Evolutionary conservation across 2,113 vertebrate genomes (phyloP).

Genomic region (Pitta sordida): DNA sequence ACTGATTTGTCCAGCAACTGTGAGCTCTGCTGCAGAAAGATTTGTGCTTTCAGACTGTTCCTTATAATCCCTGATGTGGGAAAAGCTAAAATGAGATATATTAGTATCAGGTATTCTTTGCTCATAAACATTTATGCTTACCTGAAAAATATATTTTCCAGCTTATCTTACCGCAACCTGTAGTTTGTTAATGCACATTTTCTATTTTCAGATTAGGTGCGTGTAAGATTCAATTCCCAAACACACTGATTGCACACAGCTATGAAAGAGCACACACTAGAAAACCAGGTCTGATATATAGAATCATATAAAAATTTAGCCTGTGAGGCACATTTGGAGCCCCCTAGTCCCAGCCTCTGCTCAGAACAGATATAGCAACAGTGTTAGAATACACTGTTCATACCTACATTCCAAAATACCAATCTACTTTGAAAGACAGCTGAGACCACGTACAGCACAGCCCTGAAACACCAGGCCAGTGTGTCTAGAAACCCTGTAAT

Average conservation of each 20-base stretch:
- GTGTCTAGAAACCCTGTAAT: not conserved
- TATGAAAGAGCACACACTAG: not conserved
- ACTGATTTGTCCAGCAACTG: not conserved
- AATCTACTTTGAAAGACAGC: not conserved
- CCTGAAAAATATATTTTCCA: not conserved
- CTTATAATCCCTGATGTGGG: not conserved
- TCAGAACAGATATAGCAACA: not conserved
- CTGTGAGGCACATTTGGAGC: not conserved
- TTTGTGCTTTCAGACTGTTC: not conserved
- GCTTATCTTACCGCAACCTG: not conserved
- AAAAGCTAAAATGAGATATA: not conserved
- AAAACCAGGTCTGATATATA: not conserved
- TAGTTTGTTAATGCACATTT: constrained; percentile 1
- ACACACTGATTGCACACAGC: not conserved
- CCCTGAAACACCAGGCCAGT: not conserved
- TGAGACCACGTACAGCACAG: not conserved
- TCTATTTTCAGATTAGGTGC: not conserved
- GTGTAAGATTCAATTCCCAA: not conserved
- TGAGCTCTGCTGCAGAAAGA: not conserved
- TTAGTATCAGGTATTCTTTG: not conserved
- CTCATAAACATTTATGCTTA: not conserved
- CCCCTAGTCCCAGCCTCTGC: not conserved
- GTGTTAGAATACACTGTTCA: not conserved
- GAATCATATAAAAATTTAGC: not conserved
- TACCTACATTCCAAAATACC: not conserved